phyloP scores from a whole-genome alignment of 2,797 vertebrate genomes.

The Chloroceryle inda region DNA sequence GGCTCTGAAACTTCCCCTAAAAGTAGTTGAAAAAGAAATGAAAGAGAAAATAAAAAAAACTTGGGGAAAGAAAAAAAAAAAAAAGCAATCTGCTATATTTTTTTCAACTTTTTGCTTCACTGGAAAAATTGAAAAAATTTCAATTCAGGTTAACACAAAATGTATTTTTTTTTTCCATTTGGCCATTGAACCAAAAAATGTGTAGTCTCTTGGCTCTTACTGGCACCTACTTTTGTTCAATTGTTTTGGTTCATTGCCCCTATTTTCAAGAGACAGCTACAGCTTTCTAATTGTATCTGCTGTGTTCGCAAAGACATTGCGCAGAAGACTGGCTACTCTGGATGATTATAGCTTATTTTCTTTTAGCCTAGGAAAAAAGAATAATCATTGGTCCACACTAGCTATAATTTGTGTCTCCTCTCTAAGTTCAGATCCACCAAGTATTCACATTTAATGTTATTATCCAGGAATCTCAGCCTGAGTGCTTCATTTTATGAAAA shows the following conservation, averaged over 20 bases:
- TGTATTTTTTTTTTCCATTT: not conserved
- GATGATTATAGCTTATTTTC: slow-evolving; percentile 37
- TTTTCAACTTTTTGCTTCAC: slow-evolving; percentile 44
- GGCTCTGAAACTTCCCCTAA: not conserved
- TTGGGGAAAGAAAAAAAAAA: not conserved
- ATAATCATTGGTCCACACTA: not conserved
- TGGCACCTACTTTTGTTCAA: slow-evolving; percentile 8
- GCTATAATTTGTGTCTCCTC: slow-evolving; percentile 16
- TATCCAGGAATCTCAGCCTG: not conserved
- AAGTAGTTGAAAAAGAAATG: not conserved
- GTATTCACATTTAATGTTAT: not conserved
- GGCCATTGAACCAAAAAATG: slow-evolving; percentile 22
- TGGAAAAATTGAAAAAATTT: slow-evolving; percentile 53
- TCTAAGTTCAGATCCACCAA: not conserved
- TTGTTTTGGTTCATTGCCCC: slow-evolving; percentile 30
- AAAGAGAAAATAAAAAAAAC: slow-evolving; percentile 13
- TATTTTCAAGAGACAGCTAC: not conserved
- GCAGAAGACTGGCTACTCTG: not conserved
- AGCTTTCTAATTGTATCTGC: slow-evolving; percentile 22
- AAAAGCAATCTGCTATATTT: slow-evolving; percentile 23
- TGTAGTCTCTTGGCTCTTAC: not conserved
- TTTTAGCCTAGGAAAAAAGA: not conserved
- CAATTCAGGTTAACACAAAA: slow-evolving; percentile 42
- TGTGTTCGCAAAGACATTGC: not conserved
- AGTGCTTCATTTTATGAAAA: slow-evolving; percentile 11